Conservation (phyloP, 2,797 vertebrate species). For the Vespertilio murinus region DNA sequence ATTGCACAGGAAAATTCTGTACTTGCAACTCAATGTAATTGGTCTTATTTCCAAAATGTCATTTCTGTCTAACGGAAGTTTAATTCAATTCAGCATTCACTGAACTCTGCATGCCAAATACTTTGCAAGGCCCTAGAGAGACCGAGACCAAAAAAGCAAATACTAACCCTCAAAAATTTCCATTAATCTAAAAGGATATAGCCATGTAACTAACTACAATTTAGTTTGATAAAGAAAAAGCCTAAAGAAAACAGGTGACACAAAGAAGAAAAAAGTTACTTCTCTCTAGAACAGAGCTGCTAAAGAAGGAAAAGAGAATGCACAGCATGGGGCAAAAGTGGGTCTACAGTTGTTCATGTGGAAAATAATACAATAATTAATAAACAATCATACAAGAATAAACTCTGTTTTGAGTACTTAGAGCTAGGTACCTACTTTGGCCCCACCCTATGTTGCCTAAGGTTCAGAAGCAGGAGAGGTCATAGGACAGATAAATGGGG, state of each 20-base stretch:
- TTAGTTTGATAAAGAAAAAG: background rate
- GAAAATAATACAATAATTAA: background rate
- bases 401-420: background rate
- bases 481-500: background rate
- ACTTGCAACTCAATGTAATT: conserved; percentile 1
- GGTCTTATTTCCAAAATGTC: conserved; percentile 24
- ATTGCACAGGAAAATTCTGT: conserved; percentile 19
- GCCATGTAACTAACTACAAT: background rate
- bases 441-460: background rate
- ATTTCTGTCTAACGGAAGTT: background rate
- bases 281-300: background rate
- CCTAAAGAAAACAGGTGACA: background rate
- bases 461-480: background rate
- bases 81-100: conserved; percentile 33
- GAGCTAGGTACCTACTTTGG: background rate
- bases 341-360: background rate
- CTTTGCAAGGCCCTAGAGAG: background rate
- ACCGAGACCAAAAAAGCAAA: conserved; percentile 4
- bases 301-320: background rate
- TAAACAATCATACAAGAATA: background rate
- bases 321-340: background rate
- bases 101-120: conserved; percentile 1
- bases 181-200: background rate
- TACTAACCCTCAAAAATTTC: background rate
- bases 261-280: background rate